Evolutionary conservation across 2,113 vertebrate genomes (phyloP).

Genomic region (Hiodon tergisus): DNA sequence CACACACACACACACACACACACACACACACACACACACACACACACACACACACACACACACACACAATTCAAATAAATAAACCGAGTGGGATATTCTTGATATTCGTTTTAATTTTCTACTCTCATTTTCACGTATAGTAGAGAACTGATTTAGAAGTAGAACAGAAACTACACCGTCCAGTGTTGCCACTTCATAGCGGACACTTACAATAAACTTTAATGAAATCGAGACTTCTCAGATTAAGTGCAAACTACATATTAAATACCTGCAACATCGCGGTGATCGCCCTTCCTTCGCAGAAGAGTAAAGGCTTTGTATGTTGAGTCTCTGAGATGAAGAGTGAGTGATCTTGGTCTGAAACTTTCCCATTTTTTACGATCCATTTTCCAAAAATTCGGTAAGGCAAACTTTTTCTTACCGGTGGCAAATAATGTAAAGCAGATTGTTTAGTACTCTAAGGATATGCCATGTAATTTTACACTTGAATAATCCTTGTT

Average conservation of each 20-base stretch:
- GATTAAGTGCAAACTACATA: background rate
- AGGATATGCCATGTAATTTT: background rate
- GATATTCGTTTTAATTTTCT: no score
- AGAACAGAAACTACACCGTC: background rate
- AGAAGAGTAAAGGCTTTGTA: slow-evolving; percentile 11
- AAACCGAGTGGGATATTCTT: no score
- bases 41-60: no score
- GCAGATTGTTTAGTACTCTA: background rate
- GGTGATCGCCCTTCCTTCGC: slow-evolving; percentile 7
- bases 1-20: background rate
- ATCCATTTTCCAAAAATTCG: slow-evolving; percentile 14
- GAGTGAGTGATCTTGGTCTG: slow-evolving; percentile 21
- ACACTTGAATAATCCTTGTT: background rate
- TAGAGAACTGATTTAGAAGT: no score
- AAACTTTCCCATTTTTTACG: slow-evolving; percentile 13
- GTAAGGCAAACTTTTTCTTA: background rate
- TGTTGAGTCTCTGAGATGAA: slow-evolving; percentile 16
- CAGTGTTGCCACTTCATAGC: background rate
- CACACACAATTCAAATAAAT: no score
- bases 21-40: no score
- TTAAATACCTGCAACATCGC: slow-evolving; percentile 12
- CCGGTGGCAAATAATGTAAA: background rate
- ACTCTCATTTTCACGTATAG: no score
- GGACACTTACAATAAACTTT: background rate
- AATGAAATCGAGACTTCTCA: background rate